Evolutionary conservation across 64 coral and sea anemone genomes (phyloP).

Genomic region (Montipora cactus): DNA sequence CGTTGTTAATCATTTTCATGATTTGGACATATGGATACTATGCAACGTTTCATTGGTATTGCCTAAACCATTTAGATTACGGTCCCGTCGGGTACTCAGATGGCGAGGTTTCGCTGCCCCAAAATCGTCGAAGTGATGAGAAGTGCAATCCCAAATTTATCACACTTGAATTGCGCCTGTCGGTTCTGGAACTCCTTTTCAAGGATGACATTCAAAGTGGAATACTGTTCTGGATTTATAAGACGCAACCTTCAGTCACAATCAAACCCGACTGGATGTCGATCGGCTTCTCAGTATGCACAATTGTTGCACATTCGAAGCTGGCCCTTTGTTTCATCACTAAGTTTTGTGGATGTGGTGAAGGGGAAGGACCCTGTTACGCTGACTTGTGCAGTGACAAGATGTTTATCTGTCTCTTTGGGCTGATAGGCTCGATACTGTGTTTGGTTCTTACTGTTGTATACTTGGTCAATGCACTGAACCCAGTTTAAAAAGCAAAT

Average conservation of each 20-base stretch:
- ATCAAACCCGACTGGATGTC: neutral
- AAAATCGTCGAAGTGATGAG: neutral
- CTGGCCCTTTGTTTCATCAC: neutral
- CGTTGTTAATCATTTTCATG: neutral
- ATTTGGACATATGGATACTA: neutral
- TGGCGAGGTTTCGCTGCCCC: neutral
- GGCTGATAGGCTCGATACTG: neutral
- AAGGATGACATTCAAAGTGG: conserved; percentile 8
- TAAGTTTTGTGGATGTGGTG: neutral
- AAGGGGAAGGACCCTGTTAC: neutral
- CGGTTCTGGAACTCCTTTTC: neutral
- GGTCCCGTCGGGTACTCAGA: neutral
- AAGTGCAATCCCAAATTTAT: neutral
- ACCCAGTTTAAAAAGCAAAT: too few relatives aligned
- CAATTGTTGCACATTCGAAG: neutral
- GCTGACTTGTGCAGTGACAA: neutral
- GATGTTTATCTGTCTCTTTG: neutral
- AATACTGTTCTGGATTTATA: neutral
- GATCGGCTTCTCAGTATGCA: neutral
- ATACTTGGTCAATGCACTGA: neutral
- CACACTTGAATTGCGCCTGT: neutral
- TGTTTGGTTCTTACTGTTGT: neutral
- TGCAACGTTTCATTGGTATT: neutral
- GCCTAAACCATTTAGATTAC: neutral
- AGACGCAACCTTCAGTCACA: neutral